These are phyloP conservation scores for Anisognathus igniventris DNA, from an alignment of 2,797 vertebrate species.

Conservation along the genomic window DNA sequence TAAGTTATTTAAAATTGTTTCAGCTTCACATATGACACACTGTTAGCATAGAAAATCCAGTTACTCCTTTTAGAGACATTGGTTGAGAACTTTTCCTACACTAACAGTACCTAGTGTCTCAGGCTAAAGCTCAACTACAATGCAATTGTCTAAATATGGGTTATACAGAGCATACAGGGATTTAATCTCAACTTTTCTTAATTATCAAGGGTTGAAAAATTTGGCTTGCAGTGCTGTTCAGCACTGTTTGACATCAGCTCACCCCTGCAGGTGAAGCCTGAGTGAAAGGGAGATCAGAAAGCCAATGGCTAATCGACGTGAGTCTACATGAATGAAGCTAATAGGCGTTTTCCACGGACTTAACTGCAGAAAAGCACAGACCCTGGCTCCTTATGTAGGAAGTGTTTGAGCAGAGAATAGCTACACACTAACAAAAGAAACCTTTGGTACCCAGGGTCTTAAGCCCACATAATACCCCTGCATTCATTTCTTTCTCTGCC, in stretches of 20 bases:
- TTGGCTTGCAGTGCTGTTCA: not conserved
- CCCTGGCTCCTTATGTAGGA: constrained; percentile 65
- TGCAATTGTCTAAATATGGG: not conserved
- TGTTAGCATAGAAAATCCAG: not conserved
- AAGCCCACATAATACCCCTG: constrained; percentile 75
- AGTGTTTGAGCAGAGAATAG: constrained; percentile 73
- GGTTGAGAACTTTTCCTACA: not conserved
- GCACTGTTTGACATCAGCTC: constrained; percentile 20
- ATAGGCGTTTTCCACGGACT: constrained; percentile 39
- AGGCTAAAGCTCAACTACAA: not conserved
- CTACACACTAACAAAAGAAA: constrained; percentile 78
- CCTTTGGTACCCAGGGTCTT: constrained; percentile 77
- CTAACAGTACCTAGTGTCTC: not conserved
- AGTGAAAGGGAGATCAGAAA: constrained; percentile 67
- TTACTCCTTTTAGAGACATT: not conserved
- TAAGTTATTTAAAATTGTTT: not conserved
- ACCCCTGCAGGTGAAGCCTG: constrained; percentile 45
- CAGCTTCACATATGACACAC: not conserved
- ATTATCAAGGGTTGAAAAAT: not conserved
- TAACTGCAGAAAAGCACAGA: constrained; percentile 13
- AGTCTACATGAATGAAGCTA: constrained; percentile 53
- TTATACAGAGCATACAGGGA: not conserved
- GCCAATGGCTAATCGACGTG: constrained; percentile 37
- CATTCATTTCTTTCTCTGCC: constrained; percentile 76
- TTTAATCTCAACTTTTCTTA: not conserved